A percentile compares a stretch with the other conserved stretches of the same genome.
Conservation (phyloP, 2,113 vertebrate genomes). For the Silurus asotus region DNA sequence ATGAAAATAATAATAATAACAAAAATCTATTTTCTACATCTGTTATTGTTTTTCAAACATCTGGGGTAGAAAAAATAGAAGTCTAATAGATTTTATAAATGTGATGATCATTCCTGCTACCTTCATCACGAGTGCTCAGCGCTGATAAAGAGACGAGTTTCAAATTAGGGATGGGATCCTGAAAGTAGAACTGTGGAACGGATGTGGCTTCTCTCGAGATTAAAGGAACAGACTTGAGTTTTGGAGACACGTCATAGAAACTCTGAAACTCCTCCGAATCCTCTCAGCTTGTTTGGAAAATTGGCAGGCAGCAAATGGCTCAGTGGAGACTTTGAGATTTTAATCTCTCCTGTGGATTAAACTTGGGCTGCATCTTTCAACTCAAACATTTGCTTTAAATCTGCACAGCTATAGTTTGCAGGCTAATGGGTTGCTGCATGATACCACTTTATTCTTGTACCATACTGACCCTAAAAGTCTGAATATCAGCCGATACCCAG, state of each 20-base stretch:
- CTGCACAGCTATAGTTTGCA: neutral
- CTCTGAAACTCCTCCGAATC: conserved; percentile 17
- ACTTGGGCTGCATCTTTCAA: neutral
- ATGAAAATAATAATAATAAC: conserved; percentile 19
- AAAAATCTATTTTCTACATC: neutral
- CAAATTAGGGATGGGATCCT: conserved; percentile 47
- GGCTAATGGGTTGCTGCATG: neutral
- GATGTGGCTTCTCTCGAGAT: conserved; percentile 35
- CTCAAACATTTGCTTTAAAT: neutral
- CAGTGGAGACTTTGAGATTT: conserved; percentile 17
- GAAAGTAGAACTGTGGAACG: conserved; percentile 35
- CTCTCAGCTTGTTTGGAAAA: conserved; percentile 31
- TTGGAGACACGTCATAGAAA: conserved; percentile 27
- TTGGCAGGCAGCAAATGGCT: conserved; percentile 23
- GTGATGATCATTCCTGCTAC: conserved; percentile 33
- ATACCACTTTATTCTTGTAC: neutral
- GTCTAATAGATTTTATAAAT: conserved; percentile 43
- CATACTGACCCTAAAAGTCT: neutral
- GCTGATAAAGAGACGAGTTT: conserved; percentile 59
- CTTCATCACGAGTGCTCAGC: conserved; percentile 46
- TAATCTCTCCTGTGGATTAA: conserved; percentile 1
- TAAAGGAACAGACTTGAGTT: conserved; percentile 38
- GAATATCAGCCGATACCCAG: neutral
- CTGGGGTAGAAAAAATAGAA: conserved; percentile 30
- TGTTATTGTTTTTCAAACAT: conserved; percentile 37